phyloP scores from a whole-genome alignment of 1,140 invertebrate species.

The Rhagoletis zephyria region DNA sequence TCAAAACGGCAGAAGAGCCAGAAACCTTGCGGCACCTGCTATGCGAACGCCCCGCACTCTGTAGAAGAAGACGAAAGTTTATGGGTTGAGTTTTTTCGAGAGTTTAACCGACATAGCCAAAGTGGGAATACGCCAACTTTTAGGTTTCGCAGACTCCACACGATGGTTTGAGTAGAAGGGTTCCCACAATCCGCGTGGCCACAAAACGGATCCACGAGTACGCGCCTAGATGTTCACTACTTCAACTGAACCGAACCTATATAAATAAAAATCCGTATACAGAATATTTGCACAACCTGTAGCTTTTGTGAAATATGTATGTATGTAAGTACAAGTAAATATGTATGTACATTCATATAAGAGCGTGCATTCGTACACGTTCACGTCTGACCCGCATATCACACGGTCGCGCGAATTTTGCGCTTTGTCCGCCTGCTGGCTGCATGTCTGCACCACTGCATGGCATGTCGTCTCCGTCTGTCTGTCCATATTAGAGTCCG shows the following conservation, averaged over 20 bases:
- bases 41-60: too few species aligned
- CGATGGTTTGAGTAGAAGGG: too few species aligned
- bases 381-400: constrained; percentile 49
- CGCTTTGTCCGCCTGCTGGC: constrained; percentile 37
- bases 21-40: too few species aligned
- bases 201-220: background rate
- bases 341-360: background rate
- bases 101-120: too few species aligned
- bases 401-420: constrained; percentile 42
- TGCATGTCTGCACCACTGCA: constrained; percentile 20
- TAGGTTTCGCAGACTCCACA: too few species aligned
- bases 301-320: background rate
- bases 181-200: too few species aligned
- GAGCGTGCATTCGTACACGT: constrained; percentile 17
- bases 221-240: background rate
- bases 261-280: background rate
- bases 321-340: background rate
- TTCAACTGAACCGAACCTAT: background rate
- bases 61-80: too few species aligned
- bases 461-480: background rate
- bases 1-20: too few species aligned
- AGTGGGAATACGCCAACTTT: too few species aligned
- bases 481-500: background rate
- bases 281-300: background rate
- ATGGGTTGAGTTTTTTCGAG: too few species aligned